Evolutionary conservation across 2,888 invertebrate species (phyloP).

Genomic region (Myathropa florea): DNA sequence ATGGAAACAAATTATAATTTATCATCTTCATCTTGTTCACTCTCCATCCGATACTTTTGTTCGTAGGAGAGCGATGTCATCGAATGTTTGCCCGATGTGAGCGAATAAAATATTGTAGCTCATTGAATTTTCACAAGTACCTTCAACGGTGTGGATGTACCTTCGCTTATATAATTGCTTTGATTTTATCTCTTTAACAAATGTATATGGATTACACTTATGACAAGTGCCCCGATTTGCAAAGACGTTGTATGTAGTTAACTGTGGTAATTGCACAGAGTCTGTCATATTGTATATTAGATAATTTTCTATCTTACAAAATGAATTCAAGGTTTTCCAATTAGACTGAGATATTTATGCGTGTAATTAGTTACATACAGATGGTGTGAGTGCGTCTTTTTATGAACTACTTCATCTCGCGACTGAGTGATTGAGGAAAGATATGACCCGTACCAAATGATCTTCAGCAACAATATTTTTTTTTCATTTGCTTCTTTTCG

Average conservation of each 20-base stretch:
- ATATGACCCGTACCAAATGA: not conserved
- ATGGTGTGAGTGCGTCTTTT: not conserved
- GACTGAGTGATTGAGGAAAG: not conserved
- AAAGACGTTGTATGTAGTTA: not conserved
- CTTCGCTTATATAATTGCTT: slow-evolving; percentile 21
- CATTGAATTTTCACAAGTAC: slow-evolving; percentile 33
- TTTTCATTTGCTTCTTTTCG: not conserved
- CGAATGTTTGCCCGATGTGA: not conserved
- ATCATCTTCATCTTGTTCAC: slow-evolving; percentile 47
- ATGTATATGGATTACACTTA: slow-evolving; percentile 2
- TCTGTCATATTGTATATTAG: not conserved
- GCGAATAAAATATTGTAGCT: slow-evolving; percentile 17
- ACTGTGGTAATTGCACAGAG: not conserved
- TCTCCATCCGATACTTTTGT: slow-evolving; percentile 28
- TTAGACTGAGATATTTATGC: slow-evolving; percentile 9
- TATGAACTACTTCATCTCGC: slow-evolving; percentile 3
- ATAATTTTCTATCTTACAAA: not conserved
- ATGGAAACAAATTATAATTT: slow-evolving; percentile 59
- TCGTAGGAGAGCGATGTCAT: slow-evolving; percentile 34
- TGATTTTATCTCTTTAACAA: not conserved
- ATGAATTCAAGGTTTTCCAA: not conserved
- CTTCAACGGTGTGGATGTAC: not conserved
- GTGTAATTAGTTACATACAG: not conserved
- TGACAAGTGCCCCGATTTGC: slow-evolving; percentile 9
- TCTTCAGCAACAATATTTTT: not conserved